Percentiles rank a stretch among this genome's conserved stretches.
Conservation (phyloP, 2,888 invertebrate species). For the Anthrax anthrax region DNA sequence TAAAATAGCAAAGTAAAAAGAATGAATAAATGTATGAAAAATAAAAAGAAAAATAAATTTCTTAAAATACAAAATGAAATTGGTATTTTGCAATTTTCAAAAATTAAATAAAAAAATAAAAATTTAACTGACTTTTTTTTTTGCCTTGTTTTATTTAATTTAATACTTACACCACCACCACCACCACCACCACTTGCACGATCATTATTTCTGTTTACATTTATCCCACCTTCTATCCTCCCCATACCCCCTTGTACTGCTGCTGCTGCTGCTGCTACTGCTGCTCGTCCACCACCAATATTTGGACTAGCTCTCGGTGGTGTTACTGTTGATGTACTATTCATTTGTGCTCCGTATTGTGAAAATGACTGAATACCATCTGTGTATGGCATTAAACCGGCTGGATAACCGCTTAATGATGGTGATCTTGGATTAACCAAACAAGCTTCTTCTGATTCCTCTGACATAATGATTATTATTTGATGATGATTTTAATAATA, state of each 20-base stretch:
- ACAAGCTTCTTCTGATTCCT: constrained; percentile 39
- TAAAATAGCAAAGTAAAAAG: too few species aligned
- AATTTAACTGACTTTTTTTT: too few species aligned
- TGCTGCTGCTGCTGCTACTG: not conserved
- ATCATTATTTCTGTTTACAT: not conserved
- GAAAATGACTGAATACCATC: constrained; percentile 12
- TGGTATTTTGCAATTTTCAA: too few species aligned
- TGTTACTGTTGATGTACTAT: constrained; percentile 3
- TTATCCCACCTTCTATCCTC: too few species aligned
- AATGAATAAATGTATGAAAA: not conserved
- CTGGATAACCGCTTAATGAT: constrained; percentile 11
- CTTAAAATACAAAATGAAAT: too few species aligned
- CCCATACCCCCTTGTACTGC: not conserved
- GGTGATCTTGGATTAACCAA: constrained; percentile 35
- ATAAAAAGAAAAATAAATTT: not conserved
- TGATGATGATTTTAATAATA: not conserved
- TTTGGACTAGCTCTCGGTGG: constrained; percentile 3
- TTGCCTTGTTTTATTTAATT: too few species aligned
- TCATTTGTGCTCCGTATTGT: constrained; percentile 13
- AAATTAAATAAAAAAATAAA: too few species aligned
- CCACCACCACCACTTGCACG: constrained; percentile 8
- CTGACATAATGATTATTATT: constrained; percentile 12
- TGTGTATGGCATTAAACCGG: constrained; percentile 14
- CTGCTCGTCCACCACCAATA: not conserved
- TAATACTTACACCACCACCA: constrained; percentile 11